Conservation (phyloP, 1,140 invertebrate genomes). For the Vollenhovia emeryi region DNA sequence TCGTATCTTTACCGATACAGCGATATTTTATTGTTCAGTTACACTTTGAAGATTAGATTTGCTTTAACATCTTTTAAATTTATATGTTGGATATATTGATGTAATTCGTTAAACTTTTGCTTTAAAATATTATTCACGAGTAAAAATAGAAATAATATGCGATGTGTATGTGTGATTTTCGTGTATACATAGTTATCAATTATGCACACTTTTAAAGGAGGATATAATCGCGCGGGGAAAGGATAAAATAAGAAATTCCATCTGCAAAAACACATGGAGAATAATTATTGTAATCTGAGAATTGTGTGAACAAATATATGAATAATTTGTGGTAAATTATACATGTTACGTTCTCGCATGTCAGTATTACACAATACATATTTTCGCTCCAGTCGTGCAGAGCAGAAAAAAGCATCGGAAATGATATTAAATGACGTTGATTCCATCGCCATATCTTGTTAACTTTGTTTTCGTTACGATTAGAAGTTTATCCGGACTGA, state of each 20-base stretch:
- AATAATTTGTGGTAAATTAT: conserved; percentile 53
- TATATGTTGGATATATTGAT: background rate
- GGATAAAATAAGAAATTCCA: conserved; percentile 20
- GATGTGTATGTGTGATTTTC: background rate
- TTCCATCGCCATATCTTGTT: background rate
- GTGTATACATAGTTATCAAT: background rate
- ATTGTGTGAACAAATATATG: conserved; percentile 45
- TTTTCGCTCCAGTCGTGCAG: conserved; percentile 20
- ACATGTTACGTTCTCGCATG: conserved; percentile 25
- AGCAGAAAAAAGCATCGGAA: conserved; percentile 16
- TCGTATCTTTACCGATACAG: background rate
- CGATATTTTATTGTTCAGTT: background rate
- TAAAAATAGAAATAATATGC: background rate
- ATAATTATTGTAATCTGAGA: conserved; percentile 56
- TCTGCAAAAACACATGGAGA: conserved; percentile 53
- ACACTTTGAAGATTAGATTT: background rate
- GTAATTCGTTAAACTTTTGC: background rate
- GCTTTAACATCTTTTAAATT: conserved; percentile 1
- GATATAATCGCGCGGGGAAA: background rate
- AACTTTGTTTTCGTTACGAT: background rate
- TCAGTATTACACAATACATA: conserved; percentile 36
- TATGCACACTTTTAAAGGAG: background rate
- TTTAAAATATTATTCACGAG: conserved; percentile 6
- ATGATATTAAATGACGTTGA: conserved; percentile 9
- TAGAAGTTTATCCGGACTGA: background rate